Conservation (phyloP, 1,140 invertebrate species). For the Drosophila rhopaloa region DNA sequence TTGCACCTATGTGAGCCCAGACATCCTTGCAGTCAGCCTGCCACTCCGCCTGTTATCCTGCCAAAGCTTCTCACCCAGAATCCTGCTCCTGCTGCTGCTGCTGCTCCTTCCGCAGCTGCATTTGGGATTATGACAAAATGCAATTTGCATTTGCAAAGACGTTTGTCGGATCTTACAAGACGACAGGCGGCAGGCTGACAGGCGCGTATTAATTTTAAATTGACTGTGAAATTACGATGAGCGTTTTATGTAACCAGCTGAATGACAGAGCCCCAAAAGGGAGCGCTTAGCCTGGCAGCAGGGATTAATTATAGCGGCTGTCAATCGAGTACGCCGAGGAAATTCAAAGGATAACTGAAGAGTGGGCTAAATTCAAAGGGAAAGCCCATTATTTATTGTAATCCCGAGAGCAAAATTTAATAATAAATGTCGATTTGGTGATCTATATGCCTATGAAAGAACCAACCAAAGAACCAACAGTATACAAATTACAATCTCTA, state of each 20-base stretch:
- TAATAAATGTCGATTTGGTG: no score
- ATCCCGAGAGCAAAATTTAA: no score
- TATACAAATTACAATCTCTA: no score
- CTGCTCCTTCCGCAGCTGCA: constrained; percentile 36
- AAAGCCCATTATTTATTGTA: not conserved
- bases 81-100: not conserved
- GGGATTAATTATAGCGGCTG: constrained; percentile 25
- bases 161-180: constrained; percentile 52
- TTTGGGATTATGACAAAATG: constrained; percentile 82
- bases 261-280: constrained; percentile 12
- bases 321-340: not conserved
- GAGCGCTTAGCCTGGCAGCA: not conserved
- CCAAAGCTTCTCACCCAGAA: constrained; percentile 33
- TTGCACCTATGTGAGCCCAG: constrained; percentile 66
- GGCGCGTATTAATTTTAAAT: constrained; percentile 81
- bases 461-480: no score
- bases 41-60: constrained; percentile 52
- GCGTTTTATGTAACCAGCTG: constrained; percentile 39
- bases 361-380: constrained; percentile 1
- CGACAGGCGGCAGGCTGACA: constrained; percentile 37
- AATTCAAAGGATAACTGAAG: constrained; percentile 5
- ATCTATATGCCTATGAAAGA: no score
- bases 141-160: constrained; percentile 81
- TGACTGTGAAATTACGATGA: constrained; percentile 80
- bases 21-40: constrained; percentile 32